Percentiles rank a stretch among this genome's conserved stretches.
Evolutionary conservation across 2,888 invertebrate genomes (phyloP).

Genomic region (Leptarthrus brevirostris): DNA sequence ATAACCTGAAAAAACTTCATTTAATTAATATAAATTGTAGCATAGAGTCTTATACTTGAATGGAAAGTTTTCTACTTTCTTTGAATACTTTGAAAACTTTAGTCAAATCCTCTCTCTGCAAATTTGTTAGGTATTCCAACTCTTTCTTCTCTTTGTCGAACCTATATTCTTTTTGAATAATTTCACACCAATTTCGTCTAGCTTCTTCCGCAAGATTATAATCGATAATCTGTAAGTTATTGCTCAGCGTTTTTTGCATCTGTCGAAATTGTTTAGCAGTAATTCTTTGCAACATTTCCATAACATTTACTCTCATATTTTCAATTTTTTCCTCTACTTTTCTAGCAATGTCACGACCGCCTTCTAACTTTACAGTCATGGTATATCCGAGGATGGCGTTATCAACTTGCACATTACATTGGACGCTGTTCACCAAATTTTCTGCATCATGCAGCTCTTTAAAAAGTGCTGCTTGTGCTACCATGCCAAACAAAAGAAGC

Average conservation of each 20-base stretch:
- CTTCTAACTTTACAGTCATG: slow-evolving; percentile 83
- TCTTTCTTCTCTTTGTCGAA: slow-evolving; percentile 82
- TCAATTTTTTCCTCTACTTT: slow-evolving; percentile 80
- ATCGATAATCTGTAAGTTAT: slow-evolving; percentile 81
- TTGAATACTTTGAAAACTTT: slow-evolving; percentile 61
- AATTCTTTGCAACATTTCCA: slow-evolving; percentile 71
- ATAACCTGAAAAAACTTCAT: slow-evolving; percentile 50
- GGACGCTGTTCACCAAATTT: slow-evolving; percentile 89
- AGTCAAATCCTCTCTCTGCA: slow-evolving; percentile 61
- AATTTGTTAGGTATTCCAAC: slow-evolving; percentile 66
- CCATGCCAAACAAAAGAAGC: slow-evolving; percentile 81
- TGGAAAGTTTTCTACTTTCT: slow-evolving; percentile 63
- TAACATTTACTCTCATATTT: slow-evolving; percentile 74
- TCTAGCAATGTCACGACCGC: slow-evolving; percentile 75
- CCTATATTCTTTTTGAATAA: slow-evolving; percentile 76
- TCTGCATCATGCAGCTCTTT: slow-evolving; percentile 86
- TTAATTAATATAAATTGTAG: too few relatives aligned
- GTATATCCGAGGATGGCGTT: slow-evolving; percentile 84
- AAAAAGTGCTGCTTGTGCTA: slow-evolving; percentile 90
- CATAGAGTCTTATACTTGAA: slow-evolving; percentile 60
- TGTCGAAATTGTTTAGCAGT: slow-evolving; percentile 72
- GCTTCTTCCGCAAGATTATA: slow-evolving; percentile 81
- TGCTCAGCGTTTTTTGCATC: slow-evolving; percentile 76
- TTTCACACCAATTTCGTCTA: slow-evolving; percentile 83
- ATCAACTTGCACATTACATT: slow-evolving; percentile 76